A percentile compares a stretch with the other conserved stretches of the same genome.
Conservation (phyloP, 30 jellyfish, hydroid and myxozoan species). For the Chrysaora quinquecirrha region DNA sequence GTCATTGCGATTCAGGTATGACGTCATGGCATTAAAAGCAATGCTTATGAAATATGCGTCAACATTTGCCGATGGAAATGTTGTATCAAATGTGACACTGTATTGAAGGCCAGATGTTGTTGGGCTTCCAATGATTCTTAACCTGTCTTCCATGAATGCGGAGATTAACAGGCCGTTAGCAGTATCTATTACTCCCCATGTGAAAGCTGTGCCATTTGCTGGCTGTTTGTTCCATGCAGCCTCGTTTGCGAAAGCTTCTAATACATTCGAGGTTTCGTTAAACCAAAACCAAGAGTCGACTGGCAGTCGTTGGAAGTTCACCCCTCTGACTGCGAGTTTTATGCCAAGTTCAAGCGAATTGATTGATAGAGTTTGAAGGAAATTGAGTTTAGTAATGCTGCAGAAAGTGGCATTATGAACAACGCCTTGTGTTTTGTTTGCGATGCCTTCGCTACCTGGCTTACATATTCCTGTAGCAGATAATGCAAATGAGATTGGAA, state of each 20-base stretch:
- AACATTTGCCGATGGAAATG: background rate
- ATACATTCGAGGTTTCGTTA: slow-evolving; percentile 38
- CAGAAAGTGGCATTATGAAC: slow-evolving; percentile 51
- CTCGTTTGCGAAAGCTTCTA: slow-evolving; percentile 63
- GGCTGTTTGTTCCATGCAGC: slow-evolving; percentile 39
- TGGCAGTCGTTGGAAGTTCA: slow-evolving; percentile 49
- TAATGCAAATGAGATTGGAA: slow-evolving; percentile 28
- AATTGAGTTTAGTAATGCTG: background rate
- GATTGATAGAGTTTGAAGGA: slow-evolving; percentile 4
- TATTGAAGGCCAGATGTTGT: slow-evolving; percentile 52
- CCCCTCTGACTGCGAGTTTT: slow-evolving; percentile 25
- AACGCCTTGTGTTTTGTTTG: slow-evolving; percentile 8
- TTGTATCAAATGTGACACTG: slow-evolving; percentile 31
- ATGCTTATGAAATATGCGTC: slow-evolving; percentile 53
- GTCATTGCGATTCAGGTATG: slow-evolving; percentile 37
- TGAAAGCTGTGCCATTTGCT: slow-evolving; percentile 36
- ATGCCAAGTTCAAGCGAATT: slow-evolving; percentile 19
- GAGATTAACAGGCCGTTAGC: slow-evolving; percentile 30
- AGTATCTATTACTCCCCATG: slow-evolving; percentile 25
- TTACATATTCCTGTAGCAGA: slow-evolving; percentile 34
- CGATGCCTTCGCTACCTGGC: background rate
- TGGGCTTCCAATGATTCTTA: slow-evolving; percentile 42
- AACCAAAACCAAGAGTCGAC: slow-evolving; percentile 84
- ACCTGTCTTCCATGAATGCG: slow-evolving; percentile 21
- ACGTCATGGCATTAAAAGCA: slow-evolving; percentile 14